Base-by-base conservation (phyloP, 2,113 vertebrate species). In the Choloepus hoffmanni region DNA sequence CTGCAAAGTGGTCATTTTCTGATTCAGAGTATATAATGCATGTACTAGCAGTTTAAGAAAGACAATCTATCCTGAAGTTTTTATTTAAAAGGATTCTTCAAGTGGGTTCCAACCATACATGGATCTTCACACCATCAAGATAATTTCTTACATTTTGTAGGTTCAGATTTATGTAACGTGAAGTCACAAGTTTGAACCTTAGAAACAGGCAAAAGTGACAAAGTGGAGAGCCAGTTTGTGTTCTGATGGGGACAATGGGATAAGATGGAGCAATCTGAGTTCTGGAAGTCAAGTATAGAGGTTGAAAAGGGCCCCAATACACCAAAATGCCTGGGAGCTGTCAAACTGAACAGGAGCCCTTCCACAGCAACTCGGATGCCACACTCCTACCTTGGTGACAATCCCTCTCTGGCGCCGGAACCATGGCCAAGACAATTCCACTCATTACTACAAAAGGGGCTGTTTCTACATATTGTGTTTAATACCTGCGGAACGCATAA, bases 131-230 rank as follows among this genome's bases (percentile, higher is more conserved):
- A 85, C 91, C 58, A 87, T 86, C 91, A 83, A 83, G 77, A 86
- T 93, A 81, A 97, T 91, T 94, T 96, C 79, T 95, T 95, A 83
- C 95, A 86, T 96, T 95, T 86, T 73, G 74, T 83, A 48, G 76
- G 90, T 95, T 96, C 70, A 92, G 48, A 81, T 91, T 96, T 89
- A 89, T 55, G 63, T 68, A 92, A 89, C 77, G 78, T 86, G 83
- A 96, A 94, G 36, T 53, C 83, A 55, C 60, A 50, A 53, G 18
- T 30, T 77, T 77, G 7, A 77, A 77, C 33, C 82, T 84, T 93
- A 91, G 73, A 81, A 91, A 76, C 45, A 72, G 79, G 33, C 55
- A 82, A 72, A 76, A 73, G 76, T 73, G 68, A 92, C 55, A 85
- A 94, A 45, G 40, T n/a, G 33, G 53, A 93, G 91, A 85, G 12